Evolutionary conservation across 2,113 vertebrate genomes (phyloP).

Genomic region (Tiliqua scincoides): DNA sequence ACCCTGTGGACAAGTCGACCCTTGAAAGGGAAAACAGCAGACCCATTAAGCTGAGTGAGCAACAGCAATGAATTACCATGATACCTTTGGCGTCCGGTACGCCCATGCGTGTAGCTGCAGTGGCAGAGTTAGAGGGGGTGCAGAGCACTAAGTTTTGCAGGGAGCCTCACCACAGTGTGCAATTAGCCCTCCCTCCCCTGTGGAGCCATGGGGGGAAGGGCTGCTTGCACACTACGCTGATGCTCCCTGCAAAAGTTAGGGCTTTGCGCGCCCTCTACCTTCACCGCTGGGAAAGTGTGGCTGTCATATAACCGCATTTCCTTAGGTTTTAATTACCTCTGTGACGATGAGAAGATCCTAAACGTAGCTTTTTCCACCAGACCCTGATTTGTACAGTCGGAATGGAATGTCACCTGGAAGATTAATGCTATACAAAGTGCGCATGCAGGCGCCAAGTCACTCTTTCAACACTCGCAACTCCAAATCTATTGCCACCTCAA

Average conservation of each 20-base stretch:
- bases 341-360: slow-evolving; percentile 17
- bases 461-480: slow-evolving; percentile 15
- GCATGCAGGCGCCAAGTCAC: accelerated
- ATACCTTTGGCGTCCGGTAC: not conserved
- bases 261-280: too few species aligned
- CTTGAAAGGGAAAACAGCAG: not conserved
- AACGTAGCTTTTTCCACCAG: slow-evolving; percentile 19
- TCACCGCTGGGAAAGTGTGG: too few species aligned
- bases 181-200: too few species aligned
- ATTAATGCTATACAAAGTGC: not conserved
- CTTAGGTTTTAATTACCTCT: slow-evolving; percentile 22
- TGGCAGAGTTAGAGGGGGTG: too few species aligned
- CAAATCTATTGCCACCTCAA: slow-evolving; percentile 18
- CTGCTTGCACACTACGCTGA: too few species aligned
- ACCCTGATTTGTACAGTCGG: slow-evolving; percentile 14
- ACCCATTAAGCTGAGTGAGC: not conserved
- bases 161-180: too few species aligned
- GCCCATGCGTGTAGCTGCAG: too few species aligned
- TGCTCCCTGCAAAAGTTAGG: too few species aligned
- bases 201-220: too few species aligned
- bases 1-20: not conserved
- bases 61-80: not conserved
- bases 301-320: not conserved
- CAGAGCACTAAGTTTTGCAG: too few species aligned
- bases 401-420: slow-evolving; percentile 35